Conservation (phyloP, 2,797 vertebrate genomes). For the Brotula barbata region DNA sequence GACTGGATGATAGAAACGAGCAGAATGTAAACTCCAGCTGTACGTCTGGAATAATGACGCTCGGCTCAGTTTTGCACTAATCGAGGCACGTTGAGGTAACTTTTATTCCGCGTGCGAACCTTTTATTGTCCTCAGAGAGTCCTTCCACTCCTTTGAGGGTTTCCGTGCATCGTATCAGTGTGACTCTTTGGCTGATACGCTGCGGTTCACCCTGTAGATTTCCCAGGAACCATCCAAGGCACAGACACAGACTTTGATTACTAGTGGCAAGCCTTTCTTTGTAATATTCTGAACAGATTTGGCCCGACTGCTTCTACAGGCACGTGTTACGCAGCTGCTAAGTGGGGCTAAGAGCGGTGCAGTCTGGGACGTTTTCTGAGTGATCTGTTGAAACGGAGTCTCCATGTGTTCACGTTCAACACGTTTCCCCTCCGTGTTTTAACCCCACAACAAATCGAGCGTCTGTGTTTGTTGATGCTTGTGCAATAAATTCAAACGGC, state of each 20-base stretch:
- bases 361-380: background rate
- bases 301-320: background rate
- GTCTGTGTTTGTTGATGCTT: background rate
- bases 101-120: conserved; percentile 3
- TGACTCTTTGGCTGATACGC: background rate
- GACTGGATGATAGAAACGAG: background rate
- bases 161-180: conserved; percentile 27
- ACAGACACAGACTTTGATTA: background rate
- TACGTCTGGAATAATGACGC: conserved; percentile 10
- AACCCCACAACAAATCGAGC: background rate
- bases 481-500: background rate
- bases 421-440: background rate
- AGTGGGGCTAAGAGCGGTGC: background rate
- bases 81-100: conserved; percentile 48
- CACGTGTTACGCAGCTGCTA: conserved; percentile 11
- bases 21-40: background rate
- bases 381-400: background rate
- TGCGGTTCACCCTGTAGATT: background rate
- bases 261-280: conserved; percentile 12
- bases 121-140: conserved; percentile 26
- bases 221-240: conserved; percentile 5
- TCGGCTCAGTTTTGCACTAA: conserved; percentile 13
- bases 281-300: conserved; percentile 27
- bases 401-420: background rate
- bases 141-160: conserved; percentile 20